Evolutionary conservation across 1,140 invertebrate species (phyloP), one percentile per base, ranked within the genome.

Genomic region (Conopomorpha cramerella): DNA sequence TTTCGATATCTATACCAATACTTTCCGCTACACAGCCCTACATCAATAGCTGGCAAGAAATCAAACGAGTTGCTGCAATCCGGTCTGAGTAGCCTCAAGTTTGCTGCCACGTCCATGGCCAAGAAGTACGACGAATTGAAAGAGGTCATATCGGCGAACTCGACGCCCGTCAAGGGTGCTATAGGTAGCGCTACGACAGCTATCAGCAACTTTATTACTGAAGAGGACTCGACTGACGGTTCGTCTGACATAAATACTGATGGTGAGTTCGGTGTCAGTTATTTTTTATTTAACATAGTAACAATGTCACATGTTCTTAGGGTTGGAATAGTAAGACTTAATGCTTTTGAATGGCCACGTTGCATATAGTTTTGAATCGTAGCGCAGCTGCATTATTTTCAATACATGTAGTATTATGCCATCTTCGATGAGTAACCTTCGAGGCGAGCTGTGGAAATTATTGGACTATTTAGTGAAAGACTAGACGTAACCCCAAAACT

Each of bases 51-150:
- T 14, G 85, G 88, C 16, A 93, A 92, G 67, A 93, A 93, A 56
- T 92, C 91, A 0, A 92, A 91, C 58, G 92, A 95, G 72, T 76
- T 93, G 23, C 83, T 94, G 23, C 87, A 93, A 62, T 91, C 90
- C 13, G 90, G 90, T 18, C 77, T 93, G 12, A 93, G 88, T 55
- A 92, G 89, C 54, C 79, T 93, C 11, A 93, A 93, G 64, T 90
- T 87, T 17, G 93, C 92, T 0, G 91, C 92, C 1, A 93, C 84
- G 12, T 88, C 87, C 25, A 84, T 95, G 36, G 90, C 85, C 8
- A 93, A 92, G 49, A 96, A 95, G 61, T 87, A 95, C 39, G 93
- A 93, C 55, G 93, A 95, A 71, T 88, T 97, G 54, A 95, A 95
- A 65, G 92, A 93, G 62, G 92, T 91, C 8, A 93, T 96, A 43